Conservation (phyloP, 37 sponge, comb jelly and placozoan species). For the Trichoplax adhaerens region DNA sequence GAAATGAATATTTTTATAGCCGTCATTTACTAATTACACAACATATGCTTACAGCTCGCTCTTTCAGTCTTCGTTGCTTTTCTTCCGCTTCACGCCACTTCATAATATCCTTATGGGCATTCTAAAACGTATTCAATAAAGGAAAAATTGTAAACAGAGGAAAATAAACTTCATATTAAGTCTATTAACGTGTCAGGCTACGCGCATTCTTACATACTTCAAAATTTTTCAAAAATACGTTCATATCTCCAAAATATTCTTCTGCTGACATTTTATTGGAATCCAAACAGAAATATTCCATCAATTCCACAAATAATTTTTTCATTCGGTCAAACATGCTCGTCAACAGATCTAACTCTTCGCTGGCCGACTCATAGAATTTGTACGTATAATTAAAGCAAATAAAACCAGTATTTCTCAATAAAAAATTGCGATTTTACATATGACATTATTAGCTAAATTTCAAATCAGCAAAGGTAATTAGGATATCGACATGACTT, state of each 20-base stretch:
- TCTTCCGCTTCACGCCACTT: slow-evolving; percentile 5
- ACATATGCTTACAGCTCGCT: slow-evolving; percentile 14
- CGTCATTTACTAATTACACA: slow-evolving; percentile 41
- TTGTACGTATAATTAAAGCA: slow-evolving; percentile 8
- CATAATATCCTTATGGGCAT: background rate
- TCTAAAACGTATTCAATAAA: background rate
- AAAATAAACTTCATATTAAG: background rate
- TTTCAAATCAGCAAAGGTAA: background rate
- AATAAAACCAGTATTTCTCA: background rate
- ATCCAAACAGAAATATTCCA: slow-evolving; percentile 34
- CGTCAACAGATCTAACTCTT: slow-evolving; percentile 25
- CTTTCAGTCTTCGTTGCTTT: slow-evolving; percentile 3
- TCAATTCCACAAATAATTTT: slow-evolving; percentile 38
- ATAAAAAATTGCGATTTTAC: background rate
- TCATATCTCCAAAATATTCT: slow-evolving; percentile 87
- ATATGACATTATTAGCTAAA: slow-evolving; percentile 1
- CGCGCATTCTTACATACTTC: slow-evolving; percentile 35
- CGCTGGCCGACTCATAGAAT: slow-evolving; percentile 39
- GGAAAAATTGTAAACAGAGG: background rate
- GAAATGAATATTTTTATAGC: background rate
- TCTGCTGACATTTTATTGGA: slow-evolving; percentile 67
- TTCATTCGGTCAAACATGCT: slow-evolving; percentile 56
- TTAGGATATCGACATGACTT: background rate
- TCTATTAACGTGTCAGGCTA: no score
- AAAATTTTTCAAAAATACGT: slow-evolving; percentile 66